Evolutionary conservation across 1,140 invertebrate genomes (phyloP).

Genomic region (Caenorhabditis brenneri): DNA sequence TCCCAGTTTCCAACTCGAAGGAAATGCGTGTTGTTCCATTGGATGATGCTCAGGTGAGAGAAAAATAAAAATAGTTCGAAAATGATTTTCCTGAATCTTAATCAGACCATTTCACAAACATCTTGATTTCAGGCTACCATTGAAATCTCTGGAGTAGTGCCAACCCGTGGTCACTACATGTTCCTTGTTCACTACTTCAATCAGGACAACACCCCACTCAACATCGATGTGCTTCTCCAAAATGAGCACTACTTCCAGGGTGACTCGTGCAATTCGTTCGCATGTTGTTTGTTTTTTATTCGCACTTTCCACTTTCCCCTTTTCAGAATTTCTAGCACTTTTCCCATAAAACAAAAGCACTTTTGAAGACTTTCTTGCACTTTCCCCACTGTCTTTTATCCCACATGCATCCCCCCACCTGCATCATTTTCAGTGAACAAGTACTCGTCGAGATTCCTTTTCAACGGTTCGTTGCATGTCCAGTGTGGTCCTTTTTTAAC

Average conservation of each 20-base stretch:
- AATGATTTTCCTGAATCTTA: too few species aligned
- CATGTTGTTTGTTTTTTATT: constrained; percentile 34
- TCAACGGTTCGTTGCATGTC: constrained; percentile 24
- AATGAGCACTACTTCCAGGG: constrained; percentile 86
- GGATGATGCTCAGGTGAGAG: constrained; percentile 70
- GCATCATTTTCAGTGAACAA: neutral
- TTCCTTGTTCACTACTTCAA: constrained; percentile 95
- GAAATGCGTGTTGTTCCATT: constrained; percentile 71
- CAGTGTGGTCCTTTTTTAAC: too few species aligned
- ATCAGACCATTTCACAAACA: too few species aligned
- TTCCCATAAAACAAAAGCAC: neutral
- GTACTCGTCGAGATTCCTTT: constrained; percentile 42
- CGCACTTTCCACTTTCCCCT: neutral
- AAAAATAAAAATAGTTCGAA: too few species aligned
- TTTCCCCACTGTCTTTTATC: neutral
- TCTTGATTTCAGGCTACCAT: constrained; percentile 71
- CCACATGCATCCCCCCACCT: neutral
- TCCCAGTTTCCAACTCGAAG: constrained; percentile 62
- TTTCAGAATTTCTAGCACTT: neutral
- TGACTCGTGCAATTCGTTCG: constrained; percentile 53
- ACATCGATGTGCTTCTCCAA: constrained; percentile 79
- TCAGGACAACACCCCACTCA: constrained; percentile 82
- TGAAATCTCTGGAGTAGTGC: constrained; percentile 71
- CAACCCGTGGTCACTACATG: constrained; percentile 80
- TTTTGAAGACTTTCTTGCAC: neutral